phyloP scores from a whole-genome alignment of 2,113 vertebrate genomes.

The Formicarius rufipectus region DNA sequence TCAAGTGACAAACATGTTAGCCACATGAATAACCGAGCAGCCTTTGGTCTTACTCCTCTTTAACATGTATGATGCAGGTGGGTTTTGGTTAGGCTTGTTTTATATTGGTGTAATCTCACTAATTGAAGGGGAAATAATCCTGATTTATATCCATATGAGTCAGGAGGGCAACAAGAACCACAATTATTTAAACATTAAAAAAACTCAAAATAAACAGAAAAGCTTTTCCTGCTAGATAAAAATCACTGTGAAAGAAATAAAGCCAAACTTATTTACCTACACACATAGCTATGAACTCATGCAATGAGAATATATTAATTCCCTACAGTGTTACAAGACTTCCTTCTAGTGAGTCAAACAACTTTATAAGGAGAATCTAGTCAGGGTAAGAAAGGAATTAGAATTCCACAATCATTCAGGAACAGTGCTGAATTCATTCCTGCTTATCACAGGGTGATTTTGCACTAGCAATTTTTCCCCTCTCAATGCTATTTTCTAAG shows the following conservation, averaged over 20 bases:
- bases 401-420: background rate
- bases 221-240: conserved; percentile 23
- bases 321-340: background rate
- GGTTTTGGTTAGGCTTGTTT: background rate
- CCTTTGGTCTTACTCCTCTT: background rate
- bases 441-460: background rate
- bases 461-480: background rate
- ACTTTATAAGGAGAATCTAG: background rate
- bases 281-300: background rate
- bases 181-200: background rate
- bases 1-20: background rate
- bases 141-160: background rate
- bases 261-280: conserved; percentile 24
- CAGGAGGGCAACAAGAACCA: conserved; percentile 8
- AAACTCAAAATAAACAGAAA: background rate
- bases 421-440: background rate
- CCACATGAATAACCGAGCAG: background rate
- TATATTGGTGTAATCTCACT: background rate
- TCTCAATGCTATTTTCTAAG: background rate
- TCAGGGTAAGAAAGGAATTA: background rate
- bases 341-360: background rate
- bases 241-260: conserved; percentile 7
- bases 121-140: conserved; percentile 12
- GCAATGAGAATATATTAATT: background rate
- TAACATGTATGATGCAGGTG: background rate